Conservation (phyloP, 2,797 vertebrate species). For the Pangasius djambal region DNA sequence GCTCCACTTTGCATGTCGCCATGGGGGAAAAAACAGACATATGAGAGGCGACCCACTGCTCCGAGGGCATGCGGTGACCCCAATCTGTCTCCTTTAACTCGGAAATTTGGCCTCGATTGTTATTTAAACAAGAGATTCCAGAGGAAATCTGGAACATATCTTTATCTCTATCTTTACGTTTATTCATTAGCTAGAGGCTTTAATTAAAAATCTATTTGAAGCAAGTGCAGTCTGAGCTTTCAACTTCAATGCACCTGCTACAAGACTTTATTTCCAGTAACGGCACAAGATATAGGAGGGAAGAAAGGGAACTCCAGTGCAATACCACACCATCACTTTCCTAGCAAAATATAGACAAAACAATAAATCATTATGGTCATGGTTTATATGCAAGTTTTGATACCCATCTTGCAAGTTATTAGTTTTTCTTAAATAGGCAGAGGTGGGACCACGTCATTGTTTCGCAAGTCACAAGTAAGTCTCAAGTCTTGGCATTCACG, state of each 20-base stretch:
- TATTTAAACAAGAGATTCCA: slow-evolving; percentile 24
- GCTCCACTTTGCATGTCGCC: not conserved
- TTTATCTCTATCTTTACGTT: not conserved
- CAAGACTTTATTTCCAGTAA: not conserved
- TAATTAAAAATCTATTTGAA: not conserved
- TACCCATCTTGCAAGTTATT: not conserved
- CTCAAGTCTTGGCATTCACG: not conserved
- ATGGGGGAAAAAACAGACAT: slow-evolving; percentile 26
- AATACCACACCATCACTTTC: not conserved
- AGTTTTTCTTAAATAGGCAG: not conserved
- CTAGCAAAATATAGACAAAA: not conserved
- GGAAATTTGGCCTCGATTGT: slow-evolving; percentile 21
- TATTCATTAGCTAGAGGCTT: not conserved
- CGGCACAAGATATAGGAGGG: not conserved
- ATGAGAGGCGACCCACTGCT: slow-evolving; percentile 36
- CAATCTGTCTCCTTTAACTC: slow-evolving; percentile 49
- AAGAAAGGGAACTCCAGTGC: not conserved
- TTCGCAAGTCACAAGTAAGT: not conserved
- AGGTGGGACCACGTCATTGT: not conserved
- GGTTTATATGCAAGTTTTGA: not conserved
- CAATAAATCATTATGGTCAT: not conserved
- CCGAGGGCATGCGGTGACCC: slow-evolving; percentile 38
- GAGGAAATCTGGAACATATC: not conserved
- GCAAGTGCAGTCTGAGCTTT: not conserved
- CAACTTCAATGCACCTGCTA: not conserved